Conservation (phyloP, 2,113 vertebrate genomes). For the Holacanthus passer region DNA sequence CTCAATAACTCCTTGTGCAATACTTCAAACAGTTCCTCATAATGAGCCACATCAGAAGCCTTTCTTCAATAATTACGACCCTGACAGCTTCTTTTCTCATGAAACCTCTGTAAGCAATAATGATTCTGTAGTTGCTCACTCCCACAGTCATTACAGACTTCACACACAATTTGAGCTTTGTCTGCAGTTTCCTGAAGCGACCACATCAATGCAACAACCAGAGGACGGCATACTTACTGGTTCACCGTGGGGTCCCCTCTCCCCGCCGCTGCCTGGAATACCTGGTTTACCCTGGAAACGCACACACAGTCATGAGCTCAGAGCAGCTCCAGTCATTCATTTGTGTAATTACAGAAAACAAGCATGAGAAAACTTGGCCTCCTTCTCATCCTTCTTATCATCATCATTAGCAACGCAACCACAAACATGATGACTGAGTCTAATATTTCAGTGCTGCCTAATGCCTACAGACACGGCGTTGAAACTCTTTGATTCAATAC, state of each 20-base stretch:
- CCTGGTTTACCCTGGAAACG: slow-evolving; percentile 89
- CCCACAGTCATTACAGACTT: slow-evolving; percentile 1
- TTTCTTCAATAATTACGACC: background rate
- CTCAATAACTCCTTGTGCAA: background rate
- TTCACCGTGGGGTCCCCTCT: slow-evolving; percentile 89
- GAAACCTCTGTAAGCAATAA: background rate
- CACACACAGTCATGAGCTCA: slow-evolving; percentile 26
- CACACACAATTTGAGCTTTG: background rate
- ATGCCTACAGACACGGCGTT: slow-evolving; percentile 13
- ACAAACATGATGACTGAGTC: slow-evolving; percentile 15
- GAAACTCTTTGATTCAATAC: slow-evolving; percentile 11
- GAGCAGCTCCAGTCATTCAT: background rate
- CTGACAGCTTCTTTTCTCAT: background rate
- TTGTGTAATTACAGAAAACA: slow-evolving; percentile 20
- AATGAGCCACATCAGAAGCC: background rate
- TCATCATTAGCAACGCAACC: background rate
- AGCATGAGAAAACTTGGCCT: background rate
- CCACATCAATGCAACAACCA: background rate
- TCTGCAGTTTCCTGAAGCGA: slow-evolving; percentile 29
- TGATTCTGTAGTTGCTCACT: background rate
- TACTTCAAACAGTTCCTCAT: background rate
- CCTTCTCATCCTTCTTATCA: background rate
- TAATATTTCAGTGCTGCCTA: slow-evolving; percentile 10
- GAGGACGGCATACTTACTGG: slow-evolving; percentile 85
- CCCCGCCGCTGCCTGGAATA: slow-evolving; percentile 86